Evolutionary conservation across 2,797 vertebrate species (phyloP).

Genomic region (Parauchenoglanis ngamensis): DNA sequence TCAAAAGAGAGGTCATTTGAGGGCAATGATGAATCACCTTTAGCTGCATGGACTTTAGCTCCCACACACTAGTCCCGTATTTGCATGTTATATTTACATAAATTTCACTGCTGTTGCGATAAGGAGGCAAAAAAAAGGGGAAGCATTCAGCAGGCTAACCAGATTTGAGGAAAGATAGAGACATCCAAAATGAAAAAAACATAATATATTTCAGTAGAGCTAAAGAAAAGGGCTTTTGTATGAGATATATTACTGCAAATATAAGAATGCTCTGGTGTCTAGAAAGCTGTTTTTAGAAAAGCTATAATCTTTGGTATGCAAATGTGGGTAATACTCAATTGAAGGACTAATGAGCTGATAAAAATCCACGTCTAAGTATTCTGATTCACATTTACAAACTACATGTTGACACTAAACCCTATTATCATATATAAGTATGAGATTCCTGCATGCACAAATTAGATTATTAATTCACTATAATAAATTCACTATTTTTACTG

Average conservation of each 20-base stretch:
- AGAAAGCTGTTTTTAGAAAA: background rate
- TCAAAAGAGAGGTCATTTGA: background rate
- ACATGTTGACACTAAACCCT: background rate
- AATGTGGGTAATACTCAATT: background rate
- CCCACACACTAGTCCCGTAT: background rate
- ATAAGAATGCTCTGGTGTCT: background rate
- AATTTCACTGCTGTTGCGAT: background rate
- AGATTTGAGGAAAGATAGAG: background rate
- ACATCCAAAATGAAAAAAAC: background rate
- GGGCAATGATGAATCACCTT: background rate
- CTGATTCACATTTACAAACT: background rate
- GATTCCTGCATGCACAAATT: background rate
- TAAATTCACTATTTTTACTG: background rate
- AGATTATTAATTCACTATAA: background rate
- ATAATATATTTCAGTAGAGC: background rate
- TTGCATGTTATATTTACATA: slow-evolving; percentile 2
- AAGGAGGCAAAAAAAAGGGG: background rate
- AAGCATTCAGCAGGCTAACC: background rate
- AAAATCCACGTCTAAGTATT: background rate
- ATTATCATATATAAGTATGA: background rate
- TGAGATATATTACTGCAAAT: background rate
- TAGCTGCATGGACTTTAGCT: background rate
- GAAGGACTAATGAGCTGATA: slow-evolving; percentile 5
- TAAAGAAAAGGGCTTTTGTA: background rate
- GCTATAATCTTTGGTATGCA: background rate